Base-by-base conservation (phyloP, 2,113 vertebrate genomes). In the Emydocephalus ijimae region DNA sequence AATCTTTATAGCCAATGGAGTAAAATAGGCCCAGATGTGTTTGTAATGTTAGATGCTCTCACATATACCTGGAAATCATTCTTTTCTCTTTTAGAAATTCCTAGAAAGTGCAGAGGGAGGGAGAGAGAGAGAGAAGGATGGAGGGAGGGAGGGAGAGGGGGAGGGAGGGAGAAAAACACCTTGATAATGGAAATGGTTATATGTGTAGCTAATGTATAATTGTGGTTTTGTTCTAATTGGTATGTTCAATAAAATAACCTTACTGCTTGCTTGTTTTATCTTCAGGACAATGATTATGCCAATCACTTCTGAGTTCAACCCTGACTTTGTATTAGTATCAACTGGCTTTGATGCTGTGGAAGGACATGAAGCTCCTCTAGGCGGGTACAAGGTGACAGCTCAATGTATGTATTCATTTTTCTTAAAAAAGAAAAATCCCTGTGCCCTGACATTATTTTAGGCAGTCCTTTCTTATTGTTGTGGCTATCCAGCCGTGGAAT, bases 271-370 rank as follows among this genome's bases (percentile, higher is more conserved):
- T 50, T 87, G 0, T 45, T 94, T 89, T 95, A 74, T 94, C 9
- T 91, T 3, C 95, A 98, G 98, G 96, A 97, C 97, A 93, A 96
- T 98, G 64, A 97, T 98, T 96, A 97, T 97, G 97, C 98, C 98
- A 64, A 98, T 98, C 95, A 97, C 98, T 94, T 96, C 94, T 6
- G 98, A 98, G 95, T 98, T 98, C 96, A 96, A 97, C 95, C 98
- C 98, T 88, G 98, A 98, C 57, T 93, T 98, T 95, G 97, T 98
- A 95, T 95, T 98, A 93, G 98, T 98, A 94, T 98, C 98, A 14
- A 98, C 98, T 2, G 98, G 98, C 93, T 98, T 98, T 0, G 98
- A 98, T 93, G 98, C 98, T 0, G 95, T 98, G 91, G 98, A 98
- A 98, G 98, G 98, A 95, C 98, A 98, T 0, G 95, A 97, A 93